Evolutionary conservation across 2,797 vertebrate species (phyloP), one percentile per base, ranked within the genome.

Genomic region (Coendou prehensilis): DNA sequence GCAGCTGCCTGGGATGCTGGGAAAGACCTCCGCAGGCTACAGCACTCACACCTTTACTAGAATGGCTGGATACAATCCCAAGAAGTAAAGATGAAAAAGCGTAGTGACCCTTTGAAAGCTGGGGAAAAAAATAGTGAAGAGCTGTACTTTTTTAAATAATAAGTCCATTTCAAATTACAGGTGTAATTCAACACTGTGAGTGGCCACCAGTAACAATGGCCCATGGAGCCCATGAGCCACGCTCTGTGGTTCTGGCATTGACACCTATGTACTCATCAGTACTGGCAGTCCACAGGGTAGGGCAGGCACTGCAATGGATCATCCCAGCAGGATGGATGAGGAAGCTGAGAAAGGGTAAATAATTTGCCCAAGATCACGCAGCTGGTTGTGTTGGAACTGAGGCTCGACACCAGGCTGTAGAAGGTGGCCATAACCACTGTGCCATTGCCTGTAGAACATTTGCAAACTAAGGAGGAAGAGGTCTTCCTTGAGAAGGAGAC

Each of bases 391-490:
- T 22, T 69, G 63, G n/a, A 78, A 85, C n/a, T 57, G 23, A 85
- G 13, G 37, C 50, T 76, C 54, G 30, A 64, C 23, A 26, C 18
- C 37, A 54, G 33, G 13, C 28, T 81, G 50, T 22, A 18, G 59
- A 61, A 7, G 57, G 54, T 61, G 78, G 26, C 26, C 57, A 88
- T 85, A 71, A 4, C 63, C 45, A 30, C 17, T 6, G 30, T 9
- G 59, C 41, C 56, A 6, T 15, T 83, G 47, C 28, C 28, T 75
- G 83, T 47, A 69, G 37, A 50, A 76, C 79, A 52, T 79, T 8
- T 41, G 64, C 57, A 87, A 89, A 64, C n/a, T 41, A 78, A 93
- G 14, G 7, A 95, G n/a, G 88, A 93, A 33, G 23, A 54, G 15
- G 5, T 59, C 22, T 9, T 57, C 52, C 28, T 0, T 56, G 47